phyloP scores from a whole-genome alignment of 2,113 vertebrate species.

The Mobula birostris region DNA sequence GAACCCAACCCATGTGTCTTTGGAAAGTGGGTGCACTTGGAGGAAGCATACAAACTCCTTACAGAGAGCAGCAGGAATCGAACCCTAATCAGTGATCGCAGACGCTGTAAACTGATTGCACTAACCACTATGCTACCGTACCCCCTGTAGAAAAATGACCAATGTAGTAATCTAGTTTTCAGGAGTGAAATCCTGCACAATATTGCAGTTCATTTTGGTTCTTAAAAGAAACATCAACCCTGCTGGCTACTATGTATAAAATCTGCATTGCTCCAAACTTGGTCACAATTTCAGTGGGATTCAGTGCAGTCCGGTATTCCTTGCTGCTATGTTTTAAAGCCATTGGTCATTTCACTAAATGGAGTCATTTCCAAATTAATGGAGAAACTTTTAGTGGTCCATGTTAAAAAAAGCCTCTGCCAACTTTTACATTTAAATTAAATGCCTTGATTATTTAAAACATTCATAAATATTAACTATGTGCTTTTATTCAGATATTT shows the following conservation, averaged over 20 bases:
- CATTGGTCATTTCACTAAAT: background rate
- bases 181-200: background rate
- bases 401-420: background rate
- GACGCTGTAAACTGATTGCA: too few relatives aligned
- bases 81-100: too few relatives aligned
- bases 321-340: background rate
- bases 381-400: background rate
- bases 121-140: too few relatives aligned
- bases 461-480: constrained; percentile 10
- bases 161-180: background rate
- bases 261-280: background rate
- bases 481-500: constrained; percentile 8
- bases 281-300: background rate
- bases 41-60: too few relatives aligned
- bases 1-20: too few relatives aligned
- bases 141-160: too few relatives aligned
- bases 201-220: background rate
- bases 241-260: too few relatives aligned
- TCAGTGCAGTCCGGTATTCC: background rate
- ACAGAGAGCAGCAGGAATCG: too few relatives aligned
- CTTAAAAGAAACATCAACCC: background rate
- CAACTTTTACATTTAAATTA: background rate
- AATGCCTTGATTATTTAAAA: background rate
- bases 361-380: background rate
- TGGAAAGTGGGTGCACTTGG: too few relatives aligned